Conservation (phyloP, 2,113 vertebrate genomes). For the Delphinapterus leucas region DNA sequence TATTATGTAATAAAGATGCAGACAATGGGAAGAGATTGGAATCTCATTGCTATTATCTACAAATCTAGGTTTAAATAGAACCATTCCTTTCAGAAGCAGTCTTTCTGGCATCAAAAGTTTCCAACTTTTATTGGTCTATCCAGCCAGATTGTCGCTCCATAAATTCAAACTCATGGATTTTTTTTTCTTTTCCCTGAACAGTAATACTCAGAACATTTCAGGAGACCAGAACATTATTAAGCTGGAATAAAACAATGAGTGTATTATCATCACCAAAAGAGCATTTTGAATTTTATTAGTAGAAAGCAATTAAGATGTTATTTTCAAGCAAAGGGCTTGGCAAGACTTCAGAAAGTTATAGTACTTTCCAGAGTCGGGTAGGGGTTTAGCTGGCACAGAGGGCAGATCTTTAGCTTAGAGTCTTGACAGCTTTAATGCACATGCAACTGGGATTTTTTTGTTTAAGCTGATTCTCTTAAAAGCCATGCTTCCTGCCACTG, state of each 20-base stretch:
- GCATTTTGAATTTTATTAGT: conserved; percentile 75
- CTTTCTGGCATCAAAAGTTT: conserved; percentile 7
- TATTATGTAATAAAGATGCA: background rate
- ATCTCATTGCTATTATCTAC: background rate
- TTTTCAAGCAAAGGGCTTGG: conserved; percentile 79
- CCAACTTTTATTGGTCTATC: conserved; percentile 25
- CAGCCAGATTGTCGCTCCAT: background rate
- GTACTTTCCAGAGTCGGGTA: conserved; percentile 61
- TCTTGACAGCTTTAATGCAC: conserved; percentile 75
- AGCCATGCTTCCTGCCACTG: conserved; percentile 79
- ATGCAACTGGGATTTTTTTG: conserved; percentile 78
- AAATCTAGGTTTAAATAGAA: background rate
- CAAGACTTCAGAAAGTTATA: conserved; percentile 79
- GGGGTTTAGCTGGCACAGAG: conserved; percentile 76
- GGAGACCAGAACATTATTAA: conserved; percentile 66
- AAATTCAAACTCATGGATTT: conserved; percentile 39
- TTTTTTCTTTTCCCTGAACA: background rate
- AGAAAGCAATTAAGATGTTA: conserved; percentile 81
- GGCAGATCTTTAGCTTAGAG: conserved; percentile 71
- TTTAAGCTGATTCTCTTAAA: conserved; percentile 80
- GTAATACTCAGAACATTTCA: conserved; percentile 67
- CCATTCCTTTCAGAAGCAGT: background rate
- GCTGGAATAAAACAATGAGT: conserved; percentile 68
- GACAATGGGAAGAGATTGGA: background rate
- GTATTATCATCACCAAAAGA: conserved; percentile 73